These are phyloP conservation scores for Passer montanus DNA, from an alignment of 2,113 vertebrate species.

Conservation along the genomic window DNA sequence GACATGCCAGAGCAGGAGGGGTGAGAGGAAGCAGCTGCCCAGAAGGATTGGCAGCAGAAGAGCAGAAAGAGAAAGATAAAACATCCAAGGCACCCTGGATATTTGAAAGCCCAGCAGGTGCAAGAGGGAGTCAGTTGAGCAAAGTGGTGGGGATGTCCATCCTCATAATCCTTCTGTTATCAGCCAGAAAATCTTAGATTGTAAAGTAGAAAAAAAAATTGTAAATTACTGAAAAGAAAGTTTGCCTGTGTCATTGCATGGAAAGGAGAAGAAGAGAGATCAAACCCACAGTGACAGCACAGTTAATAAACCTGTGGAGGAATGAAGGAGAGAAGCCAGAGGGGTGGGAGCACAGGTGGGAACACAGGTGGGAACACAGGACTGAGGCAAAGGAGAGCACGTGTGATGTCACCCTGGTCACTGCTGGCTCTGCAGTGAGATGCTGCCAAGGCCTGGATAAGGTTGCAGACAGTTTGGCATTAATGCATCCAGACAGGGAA, in stretches of 20 bases:
- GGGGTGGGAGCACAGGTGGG: not conserved
- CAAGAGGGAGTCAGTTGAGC: not conserved
- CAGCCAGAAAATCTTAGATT: not conserved
- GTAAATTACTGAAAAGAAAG: not conserved
- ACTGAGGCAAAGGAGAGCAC: not conserved
- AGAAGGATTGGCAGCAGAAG: not conserved
- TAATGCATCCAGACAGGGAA: not conserved
- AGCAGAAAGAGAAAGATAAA: not conserved
- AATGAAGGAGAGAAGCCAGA: not conserved
- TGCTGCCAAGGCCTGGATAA: not conserved
- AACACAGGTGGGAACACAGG: not conserved
- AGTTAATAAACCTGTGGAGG: not conserved
- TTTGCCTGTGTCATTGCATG: not conserved
- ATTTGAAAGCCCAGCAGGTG: not conserved
- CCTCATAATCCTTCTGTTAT: not conserved
- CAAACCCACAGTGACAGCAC: fast-evolving
- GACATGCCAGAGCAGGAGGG: not conserved
- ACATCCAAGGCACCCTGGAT: not conserved
- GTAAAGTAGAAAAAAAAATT: not conserved
- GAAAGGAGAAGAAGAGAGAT: not conserved
- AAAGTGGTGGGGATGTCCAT: not conserved
- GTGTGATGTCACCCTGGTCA: not conserved
- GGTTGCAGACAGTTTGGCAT: not conserved
- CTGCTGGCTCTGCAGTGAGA: not conserved
- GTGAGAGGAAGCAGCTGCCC: not conserved